Evolutionary conservation across 2,113 vertebrate genomes (phyloP).

Genomic region (Charadrius vociferus): DNA sequence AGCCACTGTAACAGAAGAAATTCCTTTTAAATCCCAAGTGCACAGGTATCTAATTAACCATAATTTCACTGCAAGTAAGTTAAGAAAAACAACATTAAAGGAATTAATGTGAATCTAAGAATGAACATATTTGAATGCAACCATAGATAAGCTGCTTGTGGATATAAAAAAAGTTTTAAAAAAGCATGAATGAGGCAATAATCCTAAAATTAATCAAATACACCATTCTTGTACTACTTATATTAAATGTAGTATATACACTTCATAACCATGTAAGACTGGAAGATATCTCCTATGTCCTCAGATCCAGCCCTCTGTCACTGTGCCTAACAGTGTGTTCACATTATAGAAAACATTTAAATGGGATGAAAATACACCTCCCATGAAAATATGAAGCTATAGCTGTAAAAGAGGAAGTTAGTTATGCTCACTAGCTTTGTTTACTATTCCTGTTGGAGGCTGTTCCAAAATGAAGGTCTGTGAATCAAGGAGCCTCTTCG

Average conservation of each 20-base stretch:
- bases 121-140: neutral
- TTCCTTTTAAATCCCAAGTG: neutral
- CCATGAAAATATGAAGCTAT: neutral
- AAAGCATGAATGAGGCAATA: neutral
- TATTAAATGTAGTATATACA: neutral
- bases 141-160: neutral
- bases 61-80: neutral
- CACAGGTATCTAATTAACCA: neutral
- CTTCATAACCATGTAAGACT: neutral
- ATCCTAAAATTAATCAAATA: neutral
- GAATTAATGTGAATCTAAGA: neutral
- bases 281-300: neutral
- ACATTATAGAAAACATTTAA: neutral
- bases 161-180: neutral
- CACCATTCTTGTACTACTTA: neutral
- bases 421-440: neutral
- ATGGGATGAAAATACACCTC: neutral
- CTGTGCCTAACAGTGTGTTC: neutral
- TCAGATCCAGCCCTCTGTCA: neutral
- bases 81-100: neutral
- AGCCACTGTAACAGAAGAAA: neutral
- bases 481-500: neutral
- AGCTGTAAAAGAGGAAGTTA: neutral
- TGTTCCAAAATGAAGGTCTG: neutral
- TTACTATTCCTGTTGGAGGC: rapidly evolving